Conservation (phyloP, 2,888 invertebrate species). For the Epinotia ramella region DNA sequence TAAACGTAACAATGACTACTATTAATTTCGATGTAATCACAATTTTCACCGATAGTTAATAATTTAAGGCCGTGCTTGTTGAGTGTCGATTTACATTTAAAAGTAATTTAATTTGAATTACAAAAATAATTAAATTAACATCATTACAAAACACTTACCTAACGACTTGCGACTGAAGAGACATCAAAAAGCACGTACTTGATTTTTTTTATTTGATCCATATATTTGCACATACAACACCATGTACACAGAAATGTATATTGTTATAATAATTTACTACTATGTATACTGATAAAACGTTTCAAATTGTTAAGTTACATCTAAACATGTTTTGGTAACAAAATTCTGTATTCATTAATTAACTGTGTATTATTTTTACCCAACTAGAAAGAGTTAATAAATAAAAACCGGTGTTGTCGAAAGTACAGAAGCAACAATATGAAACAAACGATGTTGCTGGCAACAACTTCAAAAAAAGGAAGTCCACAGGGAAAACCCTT, state of each 20-base stretch:
- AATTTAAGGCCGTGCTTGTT: background rate
- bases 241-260: slow-evolving; percentile 12
- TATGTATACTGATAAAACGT: slow-evolving; percentile 20
- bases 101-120: background rate
- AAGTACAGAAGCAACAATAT: slow-evolving; percentile 1
- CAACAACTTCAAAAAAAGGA: slow-evolving; percentile 28
- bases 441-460: slow-evolving; percentile 24
- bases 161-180: background rate
- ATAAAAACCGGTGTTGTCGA: background rate
- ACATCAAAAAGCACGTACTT: background rate
- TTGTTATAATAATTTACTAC: slow-evolving; percentile 25
- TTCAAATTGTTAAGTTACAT: slow-evolving; percentile 63
- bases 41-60: background rate
- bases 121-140: slow-evolving; percentile 38
- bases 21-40: background rate
- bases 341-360: slow-evolving; percentile 66
- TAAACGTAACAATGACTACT: background rate
- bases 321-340: slow-evolving; percentile 61
- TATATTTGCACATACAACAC: slow-evolving; percentile 8
- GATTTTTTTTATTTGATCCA: background rate
- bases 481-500: slow-evolving; percentile 19
- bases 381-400: background rate
- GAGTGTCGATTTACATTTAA: background rate
- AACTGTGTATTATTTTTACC: slow-evolving; percentile 57
- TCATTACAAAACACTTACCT: slow-evolving; percentile 48